Percentiles rank a stretch among this genome's conserved stretches.
Conservation (phyloP, 1,140 invertebrate species). For the honey bee (Apis mellifera) region Amel_HAv3.1 CM009938.2:2829001-2829500, state of each 20-base stretch:
- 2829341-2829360: background rate
- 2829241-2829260: conserved; percentile 16
- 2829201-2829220: conserved; percentile 64
- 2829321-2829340: background rate
- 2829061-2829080: conserved; percentile 20
- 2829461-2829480: too few species aligned
- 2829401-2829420: too few species aligned
- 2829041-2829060: background rate
- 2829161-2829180: conserved; percentile 66
- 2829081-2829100: conserved; percentile 20
- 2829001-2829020: background rate
- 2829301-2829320: background rate
- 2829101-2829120: conserved; percentile 74
- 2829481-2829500: too few species aligned
- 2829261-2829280: conserved; percentile 2
- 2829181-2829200: conserved; percentile 63
- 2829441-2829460: background rate
- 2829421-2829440: background rate
- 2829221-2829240: conserved; percentile 57
- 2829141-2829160: conserved; percentile 63
- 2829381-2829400: too few species aligned
- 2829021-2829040: conserved; percentile 2
- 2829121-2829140: conserved; percentile 72
- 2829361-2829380: background rate
- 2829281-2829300: too few species aligned